Conservation (phyloP, 2,888 invertebrate genomes). For the Polietes domitor region DNA sequence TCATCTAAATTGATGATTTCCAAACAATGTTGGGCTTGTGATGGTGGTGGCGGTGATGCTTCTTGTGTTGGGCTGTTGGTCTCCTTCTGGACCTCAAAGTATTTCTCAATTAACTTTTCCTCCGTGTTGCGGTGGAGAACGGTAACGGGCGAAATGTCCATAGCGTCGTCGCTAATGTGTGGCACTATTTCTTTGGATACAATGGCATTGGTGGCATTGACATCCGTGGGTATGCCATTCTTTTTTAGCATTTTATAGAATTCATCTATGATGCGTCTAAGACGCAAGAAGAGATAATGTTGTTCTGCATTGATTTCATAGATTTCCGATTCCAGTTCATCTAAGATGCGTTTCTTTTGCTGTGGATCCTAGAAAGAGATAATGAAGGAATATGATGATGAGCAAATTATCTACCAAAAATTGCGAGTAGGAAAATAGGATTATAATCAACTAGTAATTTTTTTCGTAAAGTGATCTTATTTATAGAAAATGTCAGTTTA, state of each 20-base stretch:
- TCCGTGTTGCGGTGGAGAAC: conserved; percentile 74
- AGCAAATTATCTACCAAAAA: too few relatives aligned
- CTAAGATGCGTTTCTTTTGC: conserved; percentile 74
- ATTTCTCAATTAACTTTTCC: conserved; percentile 76
- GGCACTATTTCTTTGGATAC: conserved; percentile 75
- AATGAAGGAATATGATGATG: too few relatives aligned
- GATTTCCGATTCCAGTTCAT: conserved; percentile 78
- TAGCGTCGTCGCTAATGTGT: conserved; percentile 71
- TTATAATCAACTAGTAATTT: too few relatives aligned
- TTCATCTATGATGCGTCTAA: conserved; percentile 74
- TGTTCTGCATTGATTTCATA: conserved; percentile 79
- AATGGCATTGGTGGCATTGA: conserved; percentile 71
- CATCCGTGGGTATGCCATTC: conserved; percentile 72
- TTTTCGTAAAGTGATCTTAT: too few relatives aligned
- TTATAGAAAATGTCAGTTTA: too few relatives aligned
- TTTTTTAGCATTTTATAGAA: conserved; percentile 73
- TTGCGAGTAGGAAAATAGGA: too few relatives aligned
- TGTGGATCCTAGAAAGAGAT: conserved; percentile 71
- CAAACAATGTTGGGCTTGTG: conserved; percentile 3
- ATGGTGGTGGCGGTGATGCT: background rate
- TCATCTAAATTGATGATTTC: conserved; percentile 55
- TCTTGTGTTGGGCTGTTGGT: background rate
- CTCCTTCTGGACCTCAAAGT: conserved; percentile 70
- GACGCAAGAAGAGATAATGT: conserved; percentile 73
- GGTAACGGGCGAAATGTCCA: conserved; percentile 71